Conservation (phyloP, 2,797 vertebrate species). For the Molossus alvarezi region DNA sequence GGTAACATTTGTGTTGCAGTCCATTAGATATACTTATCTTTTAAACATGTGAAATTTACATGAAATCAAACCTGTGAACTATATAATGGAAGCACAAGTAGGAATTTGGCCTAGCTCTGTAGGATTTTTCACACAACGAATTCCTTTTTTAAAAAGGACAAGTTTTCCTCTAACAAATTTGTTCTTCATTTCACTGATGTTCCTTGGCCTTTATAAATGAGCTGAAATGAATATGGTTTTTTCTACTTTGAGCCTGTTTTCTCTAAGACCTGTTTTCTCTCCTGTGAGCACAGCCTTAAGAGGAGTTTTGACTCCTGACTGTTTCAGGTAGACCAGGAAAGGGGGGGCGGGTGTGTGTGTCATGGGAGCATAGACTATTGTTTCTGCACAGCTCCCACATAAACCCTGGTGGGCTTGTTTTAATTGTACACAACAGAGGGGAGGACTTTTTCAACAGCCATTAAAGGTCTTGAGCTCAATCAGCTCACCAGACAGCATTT, state of each 20-base stretch:
- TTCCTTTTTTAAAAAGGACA: conserved; percentile 35
- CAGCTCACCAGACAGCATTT: conserved; percentile 20
- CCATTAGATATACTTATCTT: conserved; percentile 1
- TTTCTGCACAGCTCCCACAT: neutral
- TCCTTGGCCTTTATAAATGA: conserved; percentile 8
- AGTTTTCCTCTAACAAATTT: conserved; percentile 23
- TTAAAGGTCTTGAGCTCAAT: neutral
- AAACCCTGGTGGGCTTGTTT: conserved; percentile 14
- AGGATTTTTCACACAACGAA: neutral
- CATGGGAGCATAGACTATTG: neutral
- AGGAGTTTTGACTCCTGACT: neutral
- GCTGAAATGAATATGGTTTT: conserved; percentile 16
- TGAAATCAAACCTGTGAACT: neutral
- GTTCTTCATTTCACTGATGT: conserved; percentile 27
- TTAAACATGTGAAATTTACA: neutral
- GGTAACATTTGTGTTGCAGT: neutral
- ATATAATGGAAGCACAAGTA: neutral
- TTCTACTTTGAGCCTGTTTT: conserved; percentile 23
- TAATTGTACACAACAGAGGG: conserved; percentile 21
- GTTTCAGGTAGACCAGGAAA: neutral
- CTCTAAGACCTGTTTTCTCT: conserved; percentile 7
- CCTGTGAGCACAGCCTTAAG: neutral
- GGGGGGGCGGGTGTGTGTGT: too few species aligned
- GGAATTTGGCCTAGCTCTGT: neutral
- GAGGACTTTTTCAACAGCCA: conserved; percentile 43